Evolutionary conservation across 2,113 vertebrate genomes (phyloP).

Genomic region (Thinocorus orbignyianus): DNA sequence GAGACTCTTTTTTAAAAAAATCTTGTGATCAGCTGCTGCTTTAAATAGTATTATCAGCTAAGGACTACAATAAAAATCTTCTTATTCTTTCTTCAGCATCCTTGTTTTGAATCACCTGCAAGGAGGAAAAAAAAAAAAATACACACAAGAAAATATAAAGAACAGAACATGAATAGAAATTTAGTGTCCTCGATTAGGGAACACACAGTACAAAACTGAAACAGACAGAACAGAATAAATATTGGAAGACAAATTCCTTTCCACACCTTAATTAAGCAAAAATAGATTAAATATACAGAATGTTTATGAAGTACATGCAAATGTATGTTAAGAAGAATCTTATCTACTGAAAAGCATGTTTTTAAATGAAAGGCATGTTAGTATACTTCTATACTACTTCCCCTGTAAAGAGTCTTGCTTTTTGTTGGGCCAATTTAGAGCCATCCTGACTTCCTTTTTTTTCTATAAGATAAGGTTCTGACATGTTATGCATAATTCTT

Average conservation of each 20-base stretch:
- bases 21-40: not conserved
- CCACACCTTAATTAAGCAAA: not conserved
- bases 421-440: not conserved
- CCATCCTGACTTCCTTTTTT: not conserved
- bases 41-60: not conserved
- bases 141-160: too few species aligned
- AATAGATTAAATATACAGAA: not conserved
- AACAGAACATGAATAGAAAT: slow-evolving; percentile 10
- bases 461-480: not conserved
- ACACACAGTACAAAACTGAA: not conserved
- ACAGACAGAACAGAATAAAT: not conserved
- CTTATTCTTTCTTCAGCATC: not conserved
- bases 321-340: not conserved
- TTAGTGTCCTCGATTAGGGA: not conserved
- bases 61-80: not conserved
- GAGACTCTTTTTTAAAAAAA: not conserved
- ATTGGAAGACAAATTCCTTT: not conserved
- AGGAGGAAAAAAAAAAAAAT: slow-evolving; percentile 3
- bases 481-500: not conserved
- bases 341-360: not conserved
- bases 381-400: not conserved
- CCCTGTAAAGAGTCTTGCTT: not conserved
- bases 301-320: not conserved
- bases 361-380: not conserved
- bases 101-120: slow-evolving; percentile 17